These are phyloP conservation scores for Galeopterus variegatus DNA, from an alignment of 2,113 vertebrate genomes.

Conservation along the genomic window DNA sequence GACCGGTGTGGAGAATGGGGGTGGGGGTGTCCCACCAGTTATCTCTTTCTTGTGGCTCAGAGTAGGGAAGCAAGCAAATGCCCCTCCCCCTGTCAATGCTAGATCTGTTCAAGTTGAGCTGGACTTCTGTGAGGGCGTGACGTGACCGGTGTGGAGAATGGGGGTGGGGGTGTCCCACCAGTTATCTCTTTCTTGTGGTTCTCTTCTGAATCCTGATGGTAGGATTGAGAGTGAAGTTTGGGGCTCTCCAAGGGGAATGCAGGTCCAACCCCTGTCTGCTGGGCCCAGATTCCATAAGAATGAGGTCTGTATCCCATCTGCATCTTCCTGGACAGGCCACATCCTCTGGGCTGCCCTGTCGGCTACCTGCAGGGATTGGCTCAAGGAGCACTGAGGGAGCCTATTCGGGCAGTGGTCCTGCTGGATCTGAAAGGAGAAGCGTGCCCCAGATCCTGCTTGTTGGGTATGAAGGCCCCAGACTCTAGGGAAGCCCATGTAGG, in stretches of 20 bases:
- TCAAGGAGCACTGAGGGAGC: neutral
- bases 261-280: neutral
- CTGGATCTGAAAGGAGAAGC: neutral
- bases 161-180: neutral
- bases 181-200: neutral
- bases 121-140: neutral
- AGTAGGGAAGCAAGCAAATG: neutral
- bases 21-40: too few species aligned
- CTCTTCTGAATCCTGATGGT: neutral
- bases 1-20: accelerated
- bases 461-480: neutral
- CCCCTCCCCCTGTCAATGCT: too few species aligned
- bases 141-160: accelerated
- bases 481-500: neutral
- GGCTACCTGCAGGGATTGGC: neutral
- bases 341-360: neutral
- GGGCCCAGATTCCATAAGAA: neutral
- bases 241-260: neutral
- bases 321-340: neutral
- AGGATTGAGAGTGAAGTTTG: neutral
- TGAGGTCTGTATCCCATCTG: neutral
- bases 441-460: accelerated
- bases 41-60: accelerated
- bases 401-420: accelerated
- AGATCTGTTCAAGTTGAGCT: too few species aligned